A percentile compares a stretch with the other conserved stretches of the same genome.
phyloP scores from a whole-genome alignment of 2,797 vertebrate species.

The Cossypha heuglini region DNA sequence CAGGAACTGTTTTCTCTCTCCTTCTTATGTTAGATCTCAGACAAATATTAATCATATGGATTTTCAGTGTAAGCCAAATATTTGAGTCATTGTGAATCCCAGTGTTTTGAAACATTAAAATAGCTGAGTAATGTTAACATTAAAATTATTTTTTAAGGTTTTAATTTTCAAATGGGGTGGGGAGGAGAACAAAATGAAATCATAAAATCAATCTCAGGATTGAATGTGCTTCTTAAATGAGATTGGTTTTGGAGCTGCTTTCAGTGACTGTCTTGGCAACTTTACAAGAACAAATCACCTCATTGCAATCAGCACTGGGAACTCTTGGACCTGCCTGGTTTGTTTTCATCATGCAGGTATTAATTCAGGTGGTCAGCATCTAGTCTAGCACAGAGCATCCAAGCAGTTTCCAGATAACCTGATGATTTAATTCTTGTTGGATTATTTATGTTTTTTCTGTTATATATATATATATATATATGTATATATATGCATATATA shows the following conservation, averaged over 20 bases:
- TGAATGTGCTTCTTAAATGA: not conserved
- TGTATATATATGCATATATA: no score
- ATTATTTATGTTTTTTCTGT: not conserved
- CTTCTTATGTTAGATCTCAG: not conserved
- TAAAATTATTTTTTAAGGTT: not conserved
- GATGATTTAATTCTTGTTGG: not conserved
- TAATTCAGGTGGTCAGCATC: not conserved
- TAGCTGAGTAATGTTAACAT: constrained; percentile 20
- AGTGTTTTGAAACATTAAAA: constrained; percentile 33
- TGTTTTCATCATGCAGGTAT: not conserved
- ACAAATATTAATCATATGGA: constrained; percentile 45
- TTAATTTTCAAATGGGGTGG: not conserved
- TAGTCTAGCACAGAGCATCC: not conserved
- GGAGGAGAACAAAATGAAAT: not conserved
- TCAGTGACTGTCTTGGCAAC: not conserved
- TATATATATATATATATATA: fast-evolving
- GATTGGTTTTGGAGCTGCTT: not conserved
- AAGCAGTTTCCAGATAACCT: not conserved
- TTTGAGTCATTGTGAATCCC: constrained; percentile 27
- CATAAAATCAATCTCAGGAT: not conserved
- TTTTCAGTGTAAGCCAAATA: not conserved
- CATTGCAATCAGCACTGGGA: not conserved
- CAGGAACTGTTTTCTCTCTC: not conserved
- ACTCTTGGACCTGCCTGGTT: not conserved
- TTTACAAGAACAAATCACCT: not conserved